A percentile compares a stretch with the other conserved stretches of the same genome.
phyloP scores from a whole-genome alignment of 2,888 invertebrate species.

The Branchipolynoe longqiensis region DNA sequence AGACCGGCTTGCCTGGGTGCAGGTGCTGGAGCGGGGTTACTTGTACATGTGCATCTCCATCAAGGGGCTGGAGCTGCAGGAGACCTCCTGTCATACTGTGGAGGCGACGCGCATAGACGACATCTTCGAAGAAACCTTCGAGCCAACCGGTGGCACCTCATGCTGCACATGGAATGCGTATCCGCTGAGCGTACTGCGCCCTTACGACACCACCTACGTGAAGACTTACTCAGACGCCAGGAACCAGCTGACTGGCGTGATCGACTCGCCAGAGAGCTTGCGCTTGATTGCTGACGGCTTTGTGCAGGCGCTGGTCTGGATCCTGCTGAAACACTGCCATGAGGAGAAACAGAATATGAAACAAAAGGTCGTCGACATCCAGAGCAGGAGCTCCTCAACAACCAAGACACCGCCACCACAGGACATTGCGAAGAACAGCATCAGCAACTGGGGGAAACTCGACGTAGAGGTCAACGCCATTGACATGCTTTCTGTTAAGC shows the following conservation, averaged over 20 bases:
- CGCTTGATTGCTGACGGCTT: conserved; percentile 78
- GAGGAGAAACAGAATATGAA: too few species aligned
- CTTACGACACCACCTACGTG: conserved; percentile 75
- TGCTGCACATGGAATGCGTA: conserved; percentile 72
- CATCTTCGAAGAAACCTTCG: conserved; percentile 81
- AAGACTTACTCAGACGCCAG: conserved; percentile 81
- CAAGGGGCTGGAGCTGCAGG: conserved; percentile 82
- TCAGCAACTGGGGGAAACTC: conserved; percentile 32
- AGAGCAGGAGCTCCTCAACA: background rate
- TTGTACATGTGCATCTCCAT: conserved; percentile 79
- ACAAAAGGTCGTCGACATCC: conserved; percentile 22
- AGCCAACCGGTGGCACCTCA: conserved; percentile 68
- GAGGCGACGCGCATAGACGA: conserved; percentile 83
- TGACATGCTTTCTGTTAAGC: too few species aligned
- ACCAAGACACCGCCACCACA: background rate
- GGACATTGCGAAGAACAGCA: background rate
- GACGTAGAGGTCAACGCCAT: background rate
- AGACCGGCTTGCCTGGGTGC: conserved; percentile 82
- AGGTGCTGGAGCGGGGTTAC: conserved; percentile 81
- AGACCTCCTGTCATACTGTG: conserved; percentile 83
- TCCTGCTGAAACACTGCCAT: conserved; percentile 76
- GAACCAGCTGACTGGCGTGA: conserved; percentile 82
- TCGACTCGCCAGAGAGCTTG: conserved; percentile 81
- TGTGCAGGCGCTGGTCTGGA: conserved; percentile 80
- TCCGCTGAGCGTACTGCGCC: conserved; percentile 75